These are phyloP conservation scores for Rhingia campestris DNA, from an alignment of 2,888 invertebrate species.

Conservation along the genomic window DNA sequence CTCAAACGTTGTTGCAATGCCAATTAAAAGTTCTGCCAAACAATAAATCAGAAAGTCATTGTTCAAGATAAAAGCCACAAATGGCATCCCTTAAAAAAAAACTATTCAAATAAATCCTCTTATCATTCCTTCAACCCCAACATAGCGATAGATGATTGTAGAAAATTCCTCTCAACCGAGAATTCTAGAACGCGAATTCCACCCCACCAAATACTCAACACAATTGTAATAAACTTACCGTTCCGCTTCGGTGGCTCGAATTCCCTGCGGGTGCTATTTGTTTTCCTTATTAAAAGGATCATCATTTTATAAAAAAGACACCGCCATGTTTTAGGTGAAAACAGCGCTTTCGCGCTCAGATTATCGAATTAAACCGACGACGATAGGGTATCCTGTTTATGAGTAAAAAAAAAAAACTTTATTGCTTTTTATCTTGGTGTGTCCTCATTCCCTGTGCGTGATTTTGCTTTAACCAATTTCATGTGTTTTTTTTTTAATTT, in stretches of 20 bases:
- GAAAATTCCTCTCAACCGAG: background rate
- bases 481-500: conserved; percentile 13
- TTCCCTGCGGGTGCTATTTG: conserved; percentile 29
- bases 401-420: background rate
- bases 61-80: conserved; percentile 49
- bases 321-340: conserved; percentile 17
- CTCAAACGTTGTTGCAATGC: conserved; percentile 33
- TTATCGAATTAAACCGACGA: conserved; percentile 28
- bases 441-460: conserved; percentile 2
- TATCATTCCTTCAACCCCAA: conserved; percentile 18
- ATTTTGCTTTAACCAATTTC: conserved; percentile 6
- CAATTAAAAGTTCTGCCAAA: conserved; percentile 62
- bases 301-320: conserved; percentile 21
- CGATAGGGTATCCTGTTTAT: background rate
- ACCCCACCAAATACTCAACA: background rate
- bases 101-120: conserved; percentile 54
- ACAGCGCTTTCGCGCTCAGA: background rate
- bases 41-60: conserved; percentile 52
- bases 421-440: conserved; percentile 10
- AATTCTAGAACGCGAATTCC: background rate
- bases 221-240: conserved; percentile 46
- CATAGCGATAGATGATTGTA: background rate
- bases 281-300: conserved; percentile 36
- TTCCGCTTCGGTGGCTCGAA: conserved; percentile 28
- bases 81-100: conserved; percentile 36